A percentile compares a stretch with the other conserved stretches of the same genome.
Conservation (phyloP, 2,113 vertebrate species). For the Coptodon bakossiorum region DNA sequence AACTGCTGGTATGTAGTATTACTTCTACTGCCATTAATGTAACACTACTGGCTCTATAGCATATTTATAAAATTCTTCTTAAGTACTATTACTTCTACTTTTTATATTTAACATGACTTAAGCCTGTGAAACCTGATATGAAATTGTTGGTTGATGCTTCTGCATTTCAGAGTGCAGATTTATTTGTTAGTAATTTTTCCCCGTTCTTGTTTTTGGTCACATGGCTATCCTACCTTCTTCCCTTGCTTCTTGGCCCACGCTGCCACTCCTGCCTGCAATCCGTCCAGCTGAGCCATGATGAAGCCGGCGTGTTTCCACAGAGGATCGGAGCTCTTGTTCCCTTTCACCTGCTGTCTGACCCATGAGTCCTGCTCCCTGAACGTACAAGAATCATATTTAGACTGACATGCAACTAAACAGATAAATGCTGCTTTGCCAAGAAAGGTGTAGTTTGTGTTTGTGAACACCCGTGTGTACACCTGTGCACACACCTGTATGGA, state of each 20-base stretch:
- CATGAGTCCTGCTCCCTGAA: conserved; percentile 81
- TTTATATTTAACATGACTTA: not conserved
- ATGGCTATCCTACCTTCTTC: conserved; percentile 70
- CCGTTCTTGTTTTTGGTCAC: too few species aligned
- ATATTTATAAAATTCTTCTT: not conserved
- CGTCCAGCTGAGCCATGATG: conserved; percentile 82
- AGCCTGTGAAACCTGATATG: not conserved
- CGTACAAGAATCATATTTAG: not conserved
- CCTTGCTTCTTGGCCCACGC: conserved; percentile 75
- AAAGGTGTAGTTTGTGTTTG: not conserved
- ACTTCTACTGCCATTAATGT: not conserved
- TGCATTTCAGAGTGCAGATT: not conserved
- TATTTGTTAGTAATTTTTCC: not conserved
- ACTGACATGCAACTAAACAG: not conserved
- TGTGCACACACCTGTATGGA: accelerated
- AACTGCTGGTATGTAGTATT: not conserved
- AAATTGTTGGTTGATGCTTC: accelerated
- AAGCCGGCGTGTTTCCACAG: conserved; percentile 85
- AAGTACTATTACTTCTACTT: not conserved
- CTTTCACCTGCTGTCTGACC: conserved; percentile 78
- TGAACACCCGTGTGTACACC: conserved; percentile 46
- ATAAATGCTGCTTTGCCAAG: accelerated
- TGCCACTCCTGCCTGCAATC: conserved; percentile 77
- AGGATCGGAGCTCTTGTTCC: conserved; percentile 66
- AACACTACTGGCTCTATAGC: not conserved